These are phyloP conservation scores for Drosophila funebris DNA, from an alignment of 1,140 invertebrate species.

Conservation along the genomic window DNA sequence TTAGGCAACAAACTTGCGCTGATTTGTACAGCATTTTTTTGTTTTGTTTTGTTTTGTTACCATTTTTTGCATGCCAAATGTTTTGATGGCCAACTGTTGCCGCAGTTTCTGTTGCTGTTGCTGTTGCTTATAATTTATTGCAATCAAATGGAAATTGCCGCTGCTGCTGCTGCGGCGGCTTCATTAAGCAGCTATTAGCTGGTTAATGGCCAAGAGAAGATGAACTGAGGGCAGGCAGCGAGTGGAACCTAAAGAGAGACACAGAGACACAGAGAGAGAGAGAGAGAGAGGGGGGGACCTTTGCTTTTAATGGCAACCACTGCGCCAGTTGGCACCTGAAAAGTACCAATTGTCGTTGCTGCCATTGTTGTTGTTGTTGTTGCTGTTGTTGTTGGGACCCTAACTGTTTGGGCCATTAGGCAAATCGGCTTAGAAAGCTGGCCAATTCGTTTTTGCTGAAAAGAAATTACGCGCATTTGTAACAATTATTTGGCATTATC, in stretches of 20 bases:
- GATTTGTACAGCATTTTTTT: constrained; percentile 19
- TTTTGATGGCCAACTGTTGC: constrained; percentile 28
- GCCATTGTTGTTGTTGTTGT: constrained; percentile 3
- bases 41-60: not conserved
- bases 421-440: constrained; percentile 64
- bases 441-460: constrained; percentile 36
- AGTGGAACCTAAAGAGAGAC: not conserved
- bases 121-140: constrained; percentile 42
- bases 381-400: constrained; percentile 23
- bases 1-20: constrained; percentile 78
- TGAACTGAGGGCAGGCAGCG: not conserved
- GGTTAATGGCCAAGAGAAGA: constrained; percentile 22
- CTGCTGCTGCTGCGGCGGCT: constrained; percentile 10
- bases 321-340: constrained; percentile 18
- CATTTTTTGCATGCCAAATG: constrained; percentile 13
- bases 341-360: not conserved
- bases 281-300: not conserved
- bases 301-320: constrained; percentile 13
- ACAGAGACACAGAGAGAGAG: constrained; percentile 3
- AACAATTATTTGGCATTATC: constrained; percentile 71
- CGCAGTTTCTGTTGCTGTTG: not conserved
- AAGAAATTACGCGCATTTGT: constrained; percentile 52
- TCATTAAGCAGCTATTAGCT: constrained; percentile 45
- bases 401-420: constrained; percentile 68
- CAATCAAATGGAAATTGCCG: constrained; percentile 46